Conservation (phyloP, 1,140 invertebrate species). For the Trichogramma pretiosum region DNA sequence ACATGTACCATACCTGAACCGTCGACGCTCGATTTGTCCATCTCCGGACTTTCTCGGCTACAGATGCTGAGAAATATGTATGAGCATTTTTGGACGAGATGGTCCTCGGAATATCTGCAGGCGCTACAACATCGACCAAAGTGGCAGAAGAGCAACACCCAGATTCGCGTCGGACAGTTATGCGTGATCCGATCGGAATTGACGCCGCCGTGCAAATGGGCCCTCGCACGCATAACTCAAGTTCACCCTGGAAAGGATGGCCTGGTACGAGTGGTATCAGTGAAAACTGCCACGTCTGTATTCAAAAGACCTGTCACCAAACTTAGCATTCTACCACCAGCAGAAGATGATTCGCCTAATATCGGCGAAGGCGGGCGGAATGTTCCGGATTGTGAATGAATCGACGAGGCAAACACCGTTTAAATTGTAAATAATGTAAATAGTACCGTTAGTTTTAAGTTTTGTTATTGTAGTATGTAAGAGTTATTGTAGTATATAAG, state of each 20-base stretch:
- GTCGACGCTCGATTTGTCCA: neutral
- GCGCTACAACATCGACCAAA: too few species aligned
- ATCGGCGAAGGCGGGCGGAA: neutral
- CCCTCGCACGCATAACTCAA: too few species aligned
- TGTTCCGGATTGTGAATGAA: too few species aligned
- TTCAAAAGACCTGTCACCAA: constrained; percentile 6
- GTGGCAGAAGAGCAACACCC: too few species aligned
- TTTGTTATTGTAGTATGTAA: too few species aligned
- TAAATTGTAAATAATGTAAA: too few species aligned
- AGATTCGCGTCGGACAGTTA: neutral
- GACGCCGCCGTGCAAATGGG: too few species aligned
- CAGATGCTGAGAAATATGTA: neutral
- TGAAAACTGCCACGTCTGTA: neutral
- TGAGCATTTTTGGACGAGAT: constrained; percentile 12
- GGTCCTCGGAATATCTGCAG: constrained; percentile 7
- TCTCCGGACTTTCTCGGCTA: constrained; percentile 1
- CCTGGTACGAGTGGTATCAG: neutral
- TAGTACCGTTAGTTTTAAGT: too few species aligned
- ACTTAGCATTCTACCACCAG: neutral
- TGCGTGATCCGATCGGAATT: too few species aligned
- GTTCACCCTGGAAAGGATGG: constrained; percentile 14
- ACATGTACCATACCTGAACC: constrained; percentile 11
- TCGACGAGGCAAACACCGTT: too few species aligned
- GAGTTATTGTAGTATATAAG: too few species aligned
- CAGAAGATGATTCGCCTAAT: neutral